Percentiles rank a stretch among this genome's conserved stretches.
Conservation (phyloP, 2,113 vertebrate genomes). For the Sceloporus undulatus region DNA sequence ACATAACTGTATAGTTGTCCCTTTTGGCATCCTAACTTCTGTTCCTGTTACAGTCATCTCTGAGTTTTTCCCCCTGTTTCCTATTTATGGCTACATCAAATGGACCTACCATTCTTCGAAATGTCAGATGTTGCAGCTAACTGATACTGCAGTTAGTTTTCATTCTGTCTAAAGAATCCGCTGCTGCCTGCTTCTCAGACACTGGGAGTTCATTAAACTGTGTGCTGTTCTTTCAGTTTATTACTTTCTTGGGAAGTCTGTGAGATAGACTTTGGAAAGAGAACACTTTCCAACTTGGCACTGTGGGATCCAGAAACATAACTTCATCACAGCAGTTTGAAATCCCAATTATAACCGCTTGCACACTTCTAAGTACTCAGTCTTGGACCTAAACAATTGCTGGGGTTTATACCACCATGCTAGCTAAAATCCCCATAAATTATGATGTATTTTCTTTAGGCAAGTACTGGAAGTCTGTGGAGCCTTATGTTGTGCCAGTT, state of each 20-base stretch:
- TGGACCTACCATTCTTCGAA: constrained; percentile 39
- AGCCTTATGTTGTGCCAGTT: constrained; percentile 73
- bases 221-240: constrained; percentile 65
- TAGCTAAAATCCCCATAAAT: constrained; percentile 71
- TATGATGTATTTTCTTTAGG: constrained; percentile 76
- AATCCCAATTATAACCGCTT: constrained; percentile 68
- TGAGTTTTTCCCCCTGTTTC: constrained; percentile 49
- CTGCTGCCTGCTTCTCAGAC: constrained; percentile 47
- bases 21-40: constrained; percentile 69
- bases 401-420: constrained; percentile 64
- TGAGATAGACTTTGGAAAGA: constrained; percentile 67
- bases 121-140: constrained; percentile 37
- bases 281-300: constrained; percentile 73
- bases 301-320: constrained; percentile 65
- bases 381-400: constrained; percentile 65
- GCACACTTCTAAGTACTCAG: constrained; percentile 65
- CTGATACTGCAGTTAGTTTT: constrained; percentile 53
- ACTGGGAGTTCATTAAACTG: constrained; percentile 59
- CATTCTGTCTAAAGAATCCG: constrained; percentile 42
- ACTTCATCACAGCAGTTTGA: constrained; percentile 68
- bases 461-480: constrained; percentile 84
- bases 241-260: constrained; percentile 72
- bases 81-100: constrained; percentile 46
- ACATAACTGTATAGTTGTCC: constrained; percentile 46
- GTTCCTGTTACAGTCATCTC: constrained; percentile 57